Percentiles rank a stretch among this genome's conserved stretches.
These are phyloP conservation scores for Lamellibrachia luymesi DNA, from an alignment of 1,140 invertebrate species.

Conservation along the genomic window DNA sequence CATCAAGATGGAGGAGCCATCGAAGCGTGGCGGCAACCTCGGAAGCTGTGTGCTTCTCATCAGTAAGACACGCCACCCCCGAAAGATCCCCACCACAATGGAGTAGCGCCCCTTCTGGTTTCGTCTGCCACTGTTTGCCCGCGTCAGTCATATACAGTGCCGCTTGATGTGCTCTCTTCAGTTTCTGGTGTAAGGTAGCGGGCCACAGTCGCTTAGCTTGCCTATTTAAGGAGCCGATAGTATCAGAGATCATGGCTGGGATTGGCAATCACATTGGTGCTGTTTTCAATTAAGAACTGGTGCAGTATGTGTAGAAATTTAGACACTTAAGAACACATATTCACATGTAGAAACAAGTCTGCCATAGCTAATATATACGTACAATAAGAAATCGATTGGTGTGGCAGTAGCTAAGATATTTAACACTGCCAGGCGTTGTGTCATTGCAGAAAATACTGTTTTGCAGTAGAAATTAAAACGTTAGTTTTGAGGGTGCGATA, in stretches of 20 bases:
- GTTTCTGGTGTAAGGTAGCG: neutral
- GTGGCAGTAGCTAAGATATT: neutral
- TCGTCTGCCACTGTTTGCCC: neutral
- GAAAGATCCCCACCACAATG: conserved; percentile 33
- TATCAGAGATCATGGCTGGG: neutral
- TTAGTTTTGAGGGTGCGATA: neutral
- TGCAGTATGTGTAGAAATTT: neutral
- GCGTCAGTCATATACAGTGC: neutral
- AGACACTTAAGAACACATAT: neutral
- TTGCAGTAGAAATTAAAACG: neutral
- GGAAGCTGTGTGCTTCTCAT: conserved; percentile 76
- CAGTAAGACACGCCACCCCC: conserved; percentile 51
- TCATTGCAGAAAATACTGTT: neutral
- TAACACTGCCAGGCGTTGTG: neutral
- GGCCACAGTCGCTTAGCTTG: neutral
- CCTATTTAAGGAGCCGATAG: neutral
- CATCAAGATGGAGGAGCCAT: conserved; percentile 74
- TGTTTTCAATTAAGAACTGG: neutral
- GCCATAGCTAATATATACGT: neutral
- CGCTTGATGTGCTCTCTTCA: neutral
- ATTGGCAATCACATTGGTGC: neutral
- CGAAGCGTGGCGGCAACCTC: conserved; percentile 71
- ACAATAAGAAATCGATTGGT: neutral
- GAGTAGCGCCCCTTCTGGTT: conserved; percentile 15
- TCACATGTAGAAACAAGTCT: neutral